Evolutionary conservation across 1,140 invertebrate species (phyloP).

Genomic region (Pachyrhynchus sulphureomaculatus): DNA sequence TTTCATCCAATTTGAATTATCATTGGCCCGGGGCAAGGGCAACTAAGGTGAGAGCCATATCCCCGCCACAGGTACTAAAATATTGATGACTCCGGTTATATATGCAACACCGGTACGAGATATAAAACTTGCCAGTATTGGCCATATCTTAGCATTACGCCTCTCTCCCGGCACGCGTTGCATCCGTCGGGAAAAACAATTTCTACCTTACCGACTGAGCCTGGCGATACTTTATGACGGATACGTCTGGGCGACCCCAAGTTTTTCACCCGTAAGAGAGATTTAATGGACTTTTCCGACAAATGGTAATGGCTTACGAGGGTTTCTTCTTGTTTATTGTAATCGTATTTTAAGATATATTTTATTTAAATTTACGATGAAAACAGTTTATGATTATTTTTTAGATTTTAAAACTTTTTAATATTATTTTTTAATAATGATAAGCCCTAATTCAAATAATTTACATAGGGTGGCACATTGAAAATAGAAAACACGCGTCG

Average conservation of each 20-base stretch:
- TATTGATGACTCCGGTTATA: constrained; percentile 51
- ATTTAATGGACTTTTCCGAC: constrained; percentile 22
- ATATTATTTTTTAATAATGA: too few relatives aligned
- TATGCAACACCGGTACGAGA: constrained; percentile 53
- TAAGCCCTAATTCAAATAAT: too few relatives aligned
- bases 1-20: constrained; percentile 12
- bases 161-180: constrained; percentile 41
- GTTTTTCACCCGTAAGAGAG: constrained; percentile 16
- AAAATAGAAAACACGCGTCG: too few relatives aligned
- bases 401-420: too few relatives aligned
- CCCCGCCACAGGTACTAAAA: constrained; percentile 48
- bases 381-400: too few relatives aligned
- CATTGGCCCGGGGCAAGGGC: constrained; percentile 9
- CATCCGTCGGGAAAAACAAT: constrained; percentile 51
- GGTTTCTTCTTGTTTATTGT: constrained; percentile 19
- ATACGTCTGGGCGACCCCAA: constrained; percentile 16
- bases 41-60: constrained; percentile 6
- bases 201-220: constrained; percentile 38
- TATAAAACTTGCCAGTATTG: constrained; percentile 53
- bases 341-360: constrained; percentile 12
- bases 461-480: too few relatives aligned
- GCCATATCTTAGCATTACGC: constrained; percentile 54
- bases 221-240: constrained; percentile 31
- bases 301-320: constrained; percentile 16
- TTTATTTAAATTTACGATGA: not conserved